Percentiles rank a stretch among this genome's conserved stretches.
phyloP scores from a whole-genome alignment of 1,140 invertebrate species.

The Trichonephila clavata region DNA sequence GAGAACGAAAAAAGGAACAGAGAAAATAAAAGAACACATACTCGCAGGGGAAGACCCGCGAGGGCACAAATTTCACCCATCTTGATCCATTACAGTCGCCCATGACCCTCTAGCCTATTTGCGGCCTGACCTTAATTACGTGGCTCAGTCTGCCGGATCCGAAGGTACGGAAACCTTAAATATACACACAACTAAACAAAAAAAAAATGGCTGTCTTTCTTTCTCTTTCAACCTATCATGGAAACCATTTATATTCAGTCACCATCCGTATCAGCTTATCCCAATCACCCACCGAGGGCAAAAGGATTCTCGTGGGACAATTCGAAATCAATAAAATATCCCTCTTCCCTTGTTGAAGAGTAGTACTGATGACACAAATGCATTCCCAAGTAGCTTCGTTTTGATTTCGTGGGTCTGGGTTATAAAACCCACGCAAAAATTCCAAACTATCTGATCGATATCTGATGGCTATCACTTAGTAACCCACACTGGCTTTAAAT shows the following conservation, averaged over 20 bases:
- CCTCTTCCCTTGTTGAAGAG: neutral
- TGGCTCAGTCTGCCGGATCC: slow-evolving; percentile 45
- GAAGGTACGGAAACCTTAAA: neutral
- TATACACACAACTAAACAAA: neutral
- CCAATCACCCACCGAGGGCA: too few species aligned
- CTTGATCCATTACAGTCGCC: neutral
- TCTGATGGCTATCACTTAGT: neutral
- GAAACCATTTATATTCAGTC: neutral
- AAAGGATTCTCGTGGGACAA: neutral
- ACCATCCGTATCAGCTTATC: neutral
- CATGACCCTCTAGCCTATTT: slow-evolving; percentile 65
- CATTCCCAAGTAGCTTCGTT: neutral
- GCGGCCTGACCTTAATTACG: slow-evolving; percentile 56
- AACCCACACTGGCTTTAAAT: neutral
- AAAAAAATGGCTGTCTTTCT: neutral
- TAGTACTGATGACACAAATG: neutral
- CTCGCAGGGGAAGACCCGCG: slow-evolving; percentile 17
- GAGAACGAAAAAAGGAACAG: neutral
- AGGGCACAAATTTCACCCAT: neutral
- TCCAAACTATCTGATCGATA: neutral
- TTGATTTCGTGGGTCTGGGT: neutral
- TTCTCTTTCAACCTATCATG: neutral
- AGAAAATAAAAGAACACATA: neutral
- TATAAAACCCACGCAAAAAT: neutral
- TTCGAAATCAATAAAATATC: slow-evolving; percentile 5